Conservation (phyloP, 1,140 invertebrate species). For the Dysdera silvatica region DNA sequence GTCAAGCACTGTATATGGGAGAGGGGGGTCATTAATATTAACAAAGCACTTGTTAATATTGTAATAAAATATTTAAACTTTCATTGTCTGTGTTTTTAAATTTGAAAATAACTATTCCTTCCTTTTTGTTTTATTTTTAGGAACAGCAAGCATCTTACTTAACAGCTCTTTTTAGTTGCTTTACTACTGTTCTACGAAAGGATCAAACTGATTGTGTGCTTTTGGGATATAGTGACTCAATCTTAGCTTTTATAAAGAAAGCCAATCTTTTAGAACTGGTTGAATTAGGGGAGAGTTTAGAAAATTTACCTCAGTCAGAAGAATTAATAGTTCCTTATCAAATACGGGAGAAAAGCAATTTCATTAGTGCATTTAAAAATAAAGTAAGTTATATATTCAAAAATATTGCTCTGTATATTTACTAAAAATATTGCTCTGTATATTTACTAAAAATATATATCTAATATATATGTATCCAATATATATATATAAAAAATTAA, state of each 20-base stretch:
- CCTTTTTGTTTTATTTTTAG: conserved; percentile 2
- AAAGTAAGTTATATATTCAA: conserved; percentile 11
- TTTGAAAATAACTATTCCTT: not conserved
- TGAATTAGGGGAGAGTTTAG: conserved; percentile 9
- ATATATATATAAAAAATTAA: too few species aligned
- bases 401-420: too few species aligned
- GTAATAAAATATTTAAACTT: too few species aligned
- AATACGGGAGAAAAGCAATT: conserved; percentile 14
- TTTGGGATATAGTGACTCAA: not conserved
- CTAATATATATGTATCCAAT: too few species aligned
- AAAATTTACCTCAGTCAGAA: not conserved
- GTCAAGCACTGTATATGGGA: too few species aligned
- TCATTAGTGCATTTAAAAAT: not conserved
- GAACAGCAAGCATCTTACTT: conserved; percentile 17
- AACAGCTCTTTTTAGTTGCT: not conserved
- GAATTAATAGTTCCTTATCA: not conserved
- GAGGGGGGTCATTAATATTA: too few species aligned
- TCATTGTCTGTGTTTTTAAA: not conserved
- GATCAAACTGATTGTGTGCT: conserved; percentile 22
- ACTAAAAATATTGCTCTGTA: too few species aligned
- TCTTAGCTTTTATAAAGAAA: not conserved
- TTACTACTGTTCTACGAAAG: conserved; percentile 14
- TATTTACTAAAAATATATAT: too few species aligned
- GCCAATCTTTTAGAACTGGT: conserved; percentile 1
- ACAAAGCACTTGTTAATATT: too few species aligned